phyloP scores from a whole-genome alignment of 2,797 vertebrate species.

The Mycteria americana region DNA sequence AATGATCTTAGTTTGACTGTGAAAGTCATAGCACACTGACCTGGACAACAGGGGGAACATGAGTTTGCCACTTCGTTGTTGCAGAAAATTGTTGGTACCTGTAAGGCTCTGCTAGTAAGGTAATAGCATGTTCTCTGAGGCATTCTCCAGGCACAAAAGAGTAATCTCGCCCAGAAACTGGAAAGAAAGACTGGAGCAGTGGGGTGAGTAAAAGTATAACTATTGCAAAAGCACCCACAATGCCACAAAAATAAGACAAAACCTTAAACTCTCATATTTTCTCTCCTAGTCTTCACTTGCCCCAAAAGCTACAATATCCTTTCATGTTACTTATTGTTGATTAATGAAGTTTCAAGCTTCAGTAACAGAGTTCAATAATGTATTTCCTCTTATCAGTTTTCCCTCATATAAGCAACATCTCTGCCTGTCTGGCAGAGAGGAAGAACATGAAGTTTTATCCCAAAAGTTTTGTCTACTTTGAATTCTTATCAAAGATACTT shows the following conservation, averaged over 20 bases:
- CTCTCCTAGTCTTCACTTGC: not conserved
- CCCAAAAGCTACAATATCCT: not conserved
- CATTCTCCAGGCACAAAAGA: not conserved
- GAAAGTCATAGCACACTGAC: not conserved
- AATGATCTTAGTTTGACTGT: not conserved
- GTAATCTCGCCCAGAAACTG: not conserved
- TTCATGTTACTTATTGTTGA: not conserved
- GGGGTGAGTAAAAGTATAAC: slow-evolving; percentile 11
- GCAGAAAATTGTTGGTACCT: not conserved
- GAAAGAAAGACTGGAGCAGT: not conserved
- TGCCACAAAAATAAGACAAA: slow-evolving; percentile 8
- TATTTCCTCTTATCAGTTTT: not conserved
- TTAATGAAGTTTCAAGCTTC: not conserved
- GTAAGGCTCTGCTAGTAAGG: not conserved
- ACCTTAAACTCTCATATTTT: not conserved
- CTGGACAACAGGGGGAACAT: not conserved
- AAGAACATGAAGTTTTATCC: not conserved
- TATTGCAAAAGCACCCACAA: slow-evolving; percentile 2
- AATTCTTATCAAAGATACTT: not conserved
- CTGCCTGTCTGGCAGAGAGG: not conserved
- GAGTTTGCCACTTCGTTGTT: not conserved
- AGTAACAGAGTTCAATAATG: not conserved
- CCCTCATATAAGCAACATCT: not conserved
- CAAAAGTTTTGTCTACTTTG: not conserved
- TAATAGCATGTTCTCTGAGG: not conserved